Evolutionary conservation across 2,113 vertebrate species (phyloP).

Genomic region (Zeus faber): DNA sequence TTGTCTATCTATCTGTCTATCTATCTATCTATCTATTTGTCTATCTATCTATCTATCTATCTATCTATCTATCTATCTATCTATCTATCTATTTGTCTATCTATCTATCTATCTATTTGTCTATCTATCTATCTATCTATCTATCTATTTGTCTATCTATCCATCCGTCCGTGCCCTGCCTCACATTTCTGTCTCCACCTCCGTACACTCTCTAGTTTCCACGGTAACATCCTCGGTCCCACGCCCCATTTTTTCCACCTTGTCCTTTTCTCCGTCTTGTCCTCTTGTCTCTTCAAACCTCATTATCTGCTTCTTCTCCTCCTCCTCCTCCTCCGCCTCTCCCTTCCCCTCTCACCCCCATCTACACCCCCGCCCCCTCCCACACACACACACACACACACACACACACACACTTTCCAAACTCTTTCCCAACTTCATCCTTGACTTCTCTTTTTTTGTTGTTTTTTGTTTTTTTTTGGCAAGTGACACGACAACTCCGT

Average conservation of each 20-base stretch:
- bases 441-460: no score
- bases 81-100: no score
- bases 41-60: conserved; percentile 7
- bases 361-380: background rate
- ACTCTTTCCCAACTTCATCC: no score
- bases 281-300: conserved; percentile 3
- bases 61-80: conserved; percentile 2
- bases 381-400: no score
- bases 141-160: conserved; percentile 1
- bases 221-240: conserved; percentile 38
- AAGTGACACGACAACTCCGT: no score
- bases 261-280: conserved; percentile 25
- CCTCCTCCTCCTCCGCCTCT: no score
- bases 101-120: conserved; percentile 17
- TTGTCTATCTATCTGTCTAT: conserved; percentile 3
- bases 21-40: background rate
- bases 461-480: no score
- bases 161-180: conserved; percentile 16
- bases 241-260: conserved; percentile 41
- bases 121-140: background rate
- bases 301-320: conserved; percentile 20
- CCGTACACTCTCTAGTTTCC: conserved; percentile 28
- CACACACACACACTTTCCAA: no score
- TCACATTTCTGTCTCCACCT: conserved; percentile 22
- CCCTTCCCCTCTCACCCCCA: background rate